These are phyloP conservation scores for Alentia gelatinosa DNA, from an alignment of 2,888 invertebrate genomes.

Conservation along the genomic window DNA sequence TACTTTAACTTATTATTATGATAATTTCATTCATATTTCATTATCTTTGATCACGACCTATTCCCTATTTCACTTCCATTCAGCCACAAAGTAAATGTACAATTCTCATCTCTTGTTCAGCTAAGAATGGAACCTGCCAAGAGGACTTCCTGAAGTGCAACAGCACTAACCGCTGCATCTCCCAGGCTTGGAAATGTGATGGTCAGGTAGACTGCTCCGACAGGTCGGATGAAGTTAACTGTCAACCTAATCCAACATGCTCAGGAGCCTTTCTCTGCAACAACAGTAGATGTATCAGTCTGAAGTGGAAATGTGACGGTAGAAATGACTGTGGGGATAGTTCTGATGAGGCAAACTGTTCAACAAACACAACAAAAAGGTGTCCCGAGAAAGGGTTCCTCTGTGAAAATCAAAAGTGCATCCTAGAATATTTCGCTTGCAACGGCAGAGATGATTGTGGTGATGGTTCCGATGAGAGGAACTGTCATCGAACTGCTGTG, in stretches of 20 bases:
- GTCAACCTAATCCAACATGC: background rate
- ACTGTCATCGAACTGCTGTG: background rate
- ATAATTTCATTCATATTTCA: too few relatives aligned
- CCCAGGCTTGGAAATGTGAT: background rate
- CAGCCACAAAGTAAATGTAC: too few relatives aligned
- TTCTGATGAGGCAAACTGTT: background rate
- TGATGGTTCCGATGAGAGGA: background rate
- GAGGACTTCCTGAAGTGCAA: background rate
- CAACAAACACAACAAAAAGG: background rate
- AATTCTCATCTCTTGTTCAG: background rate
- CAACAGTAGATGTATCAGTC: background rate
- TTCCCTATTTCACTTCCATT: too few relatives aligned
- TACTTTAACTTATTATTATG: too few relatives aligned
- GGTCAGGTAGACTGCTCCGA: background rate
- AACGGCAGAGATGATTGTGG: background rate
- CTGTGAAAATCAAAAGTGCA: background rate
- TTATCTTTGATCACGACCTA: too few relatives aligned
- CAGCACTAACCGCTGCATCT: background rate
- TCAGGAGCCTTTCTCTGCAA: background rate
- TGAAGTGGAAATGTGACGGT: background rate
- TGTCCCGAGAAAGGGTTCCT: background rate
- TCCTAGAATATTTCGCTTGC: background rate
- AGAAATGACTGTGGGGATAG: background rate
- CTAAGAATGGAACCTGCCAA: background rate
- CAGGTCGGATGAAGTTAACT: background rate